phyloP scores from a whole-genome alignment of 2,113 vertebrate genomes.

The Eonycteris spelaea region DNA sequence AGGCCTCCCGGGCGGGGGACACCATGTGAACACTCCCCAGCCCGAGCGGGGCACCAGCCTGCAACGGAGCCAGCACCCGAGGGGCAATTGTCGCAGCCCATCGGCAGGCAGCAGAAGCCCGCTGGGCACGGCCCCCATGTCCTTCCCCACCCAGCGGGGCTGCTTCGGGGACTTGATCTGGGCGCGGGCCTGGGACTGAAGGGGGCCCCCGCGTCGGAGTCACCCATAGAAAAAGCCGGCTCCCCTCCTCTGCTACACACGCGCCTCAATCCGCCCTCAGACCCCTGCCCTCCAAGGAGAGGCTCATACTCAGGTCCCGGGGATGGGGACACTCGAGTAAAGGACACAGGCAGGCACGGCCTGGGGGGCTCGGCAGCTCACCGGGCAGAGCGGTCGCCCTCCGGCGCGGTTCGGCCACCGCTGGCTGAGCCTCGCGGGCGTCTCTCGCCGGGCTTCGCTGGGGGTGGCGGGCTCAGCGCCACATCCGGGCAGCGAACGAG shows the following conservation, averaged over 20 bases:
- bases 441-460: too few species aligned
- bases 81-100: not conserved
- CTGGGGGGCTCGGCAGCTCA: not conserved
- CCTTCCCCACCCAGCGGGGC: not conserved
- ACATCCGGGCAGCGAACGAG: not conserved
- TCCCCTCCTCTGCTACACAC: not conserved
- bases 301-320: not conserved
- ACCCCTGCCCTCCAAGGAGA: not conserved
- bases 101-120: not conserved
- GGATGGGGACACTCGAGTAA: not conserved
- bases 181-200: not conserved
- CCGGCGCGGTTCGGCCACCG: accelerated
- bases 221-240: not conserved
- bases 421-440: not conserved
- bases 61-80: not conserved
- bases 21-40: not conserved
- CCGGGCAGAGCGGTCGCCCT: not conserved
- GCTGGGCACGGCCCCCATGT: not conserved
- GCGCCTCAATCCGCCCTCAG: not conserved
- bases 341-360: not conserved
- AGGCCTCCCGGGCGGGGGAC: not conserved
- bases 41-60: not conserved
- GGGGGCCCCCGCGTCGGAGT: not conserved
- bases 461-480: not conserved
- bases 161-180: not conserved